Evolutionary conservation across 2,888 invertebrate species (phyloP).

Genomic region (Dynastes grantii): DNA sequence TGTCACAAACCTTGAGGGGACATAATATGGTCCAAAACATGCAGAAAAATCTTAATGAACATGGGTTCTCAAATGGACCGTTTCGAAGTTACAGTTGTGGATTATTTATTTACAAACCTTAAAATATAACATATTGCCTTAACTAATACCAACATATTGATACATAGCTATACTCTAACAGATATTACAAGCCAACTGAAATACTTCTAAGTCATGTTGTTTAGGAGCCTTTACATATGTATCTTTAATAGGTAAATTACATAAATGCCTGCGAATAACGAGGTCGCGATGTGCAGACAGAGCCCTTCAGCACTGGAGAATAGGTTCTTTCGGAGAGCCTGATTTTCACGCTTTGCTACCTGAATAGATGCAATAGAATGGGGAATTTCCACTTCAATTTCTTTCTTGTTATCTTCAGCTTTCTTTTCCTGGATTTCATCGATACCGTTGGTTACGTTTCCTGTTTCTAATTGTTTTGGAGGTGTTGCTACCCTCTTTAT

Average conservation of each 20-base stretch:
- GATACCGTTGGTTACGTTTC: slow-evolving; percentile 51
- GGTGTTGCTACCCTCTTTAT: slow-evolving; percentile 53
- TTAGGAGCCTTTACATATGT: slow-evolving; percentile 68
- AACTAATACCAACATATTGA: not conserved
- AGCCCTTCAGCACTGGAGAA: slow-evolving; percentile 82
- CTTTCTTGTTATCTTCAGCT: slow-evolving; percentile 35
- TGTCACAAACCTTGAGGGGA: no score
- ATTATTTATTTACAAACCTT: slow-evolving; percentile 3
- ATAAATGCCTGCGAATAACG: slow-evolving; percentile 80
- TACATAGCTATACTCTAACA: not conserved
- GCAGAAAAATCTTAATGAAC: no score
- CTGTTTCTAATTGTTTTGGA: slow-evolving; percentile 29
- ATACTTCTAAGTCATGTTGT: slow-evolving; percentile 67
- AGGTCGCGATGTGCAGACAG: slow-evolving; percentile 86
- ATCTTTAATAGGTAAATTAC: slow-evolving; percentile 79
- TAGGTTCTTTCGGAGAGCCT: slow-evolving; percentile 76
- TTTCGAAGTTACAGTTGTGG: no score
- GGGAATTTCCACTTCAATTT: slow-evolving; percentile 59
- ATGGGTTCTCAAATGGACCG: no score
- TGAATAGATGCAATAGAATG: slow-evolving; percentile 76
- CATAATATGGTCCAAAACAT: no score
- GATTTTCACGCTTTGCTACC: slow-evolving; percentile 76
- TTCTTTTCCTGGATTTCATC: slow-evolving; percentile 53
- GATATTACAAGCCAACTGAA: slow-evolving; percentile 65
- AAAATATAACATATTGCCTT: not conserved